These are phyloP conservation scores for Cottus gobio DNA, from an alignment of 2,113 vertebrate species.

Conservation along the genomic window DNA sequence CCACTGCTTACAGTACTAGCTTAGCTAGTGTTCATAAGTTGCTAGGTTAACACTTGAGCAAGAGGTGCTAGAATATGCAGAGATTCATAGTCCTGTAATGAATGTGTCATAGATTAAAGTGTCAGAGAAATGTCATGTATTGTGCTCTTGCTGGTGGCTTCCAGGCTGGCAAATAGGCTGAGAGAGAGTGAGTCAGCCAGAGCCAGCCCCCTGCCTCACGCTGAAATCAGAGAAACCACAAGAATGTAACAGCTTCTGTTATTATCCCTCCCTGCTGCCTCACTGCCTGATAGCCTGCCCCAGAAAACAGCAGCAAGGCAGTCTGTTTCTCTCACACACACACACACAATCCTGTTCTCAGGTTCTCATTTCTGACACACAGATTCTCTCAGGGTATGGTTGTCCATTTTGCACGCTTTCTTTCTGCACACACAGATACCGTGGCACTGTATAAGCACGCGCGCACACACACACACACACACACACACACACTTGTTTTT, in stretches of 20 bases:
- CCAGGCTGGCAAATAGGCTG: conserved; percentile 33
- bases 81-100: conserved; percentile 29
- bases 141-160: conserved; percentile 54
- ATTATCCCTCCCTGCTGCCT: conserved; percentile 76
- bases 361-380: conserved; percentile 43
- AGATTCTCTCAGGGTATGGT: conserved; percentile 37
- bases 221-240: conserved; percentile 82
- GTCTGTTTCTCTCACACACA: conserved; percentile 3
- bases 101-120: conserved; percentile 54
- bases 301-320: conserved; percentile 64
- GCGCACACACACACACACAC: conserved; percentile 7
- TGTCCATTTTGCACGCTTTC: conserved; percentile 45
- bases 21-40: conserved; percentile 42
- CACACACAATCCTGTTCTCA: conserved; percentile 32
- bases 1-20: conserved; percentile 7
- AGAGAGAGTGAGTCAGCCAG: conserved; percentile 61
- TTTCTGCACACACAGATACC: conserved; percentile 7
- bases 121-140: conserved; percentile 59
- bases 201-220: conserved; percentile 68
- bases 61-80: conserved; percentile 25
- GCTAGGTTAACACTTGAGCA: conserved; percentile 31
- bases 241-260: conserved; percentile 82
- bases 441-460: neutral
- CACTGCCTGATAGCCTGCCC: conserved; percentile 70
- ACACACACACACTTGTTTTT: conserved; percentile 33